Evolutionary conservation across 2,797 vertebrate species (phyloP), one percentile per base, ranked within the genome.

Genomic region (Alexandromys oeconomus): DNA sequence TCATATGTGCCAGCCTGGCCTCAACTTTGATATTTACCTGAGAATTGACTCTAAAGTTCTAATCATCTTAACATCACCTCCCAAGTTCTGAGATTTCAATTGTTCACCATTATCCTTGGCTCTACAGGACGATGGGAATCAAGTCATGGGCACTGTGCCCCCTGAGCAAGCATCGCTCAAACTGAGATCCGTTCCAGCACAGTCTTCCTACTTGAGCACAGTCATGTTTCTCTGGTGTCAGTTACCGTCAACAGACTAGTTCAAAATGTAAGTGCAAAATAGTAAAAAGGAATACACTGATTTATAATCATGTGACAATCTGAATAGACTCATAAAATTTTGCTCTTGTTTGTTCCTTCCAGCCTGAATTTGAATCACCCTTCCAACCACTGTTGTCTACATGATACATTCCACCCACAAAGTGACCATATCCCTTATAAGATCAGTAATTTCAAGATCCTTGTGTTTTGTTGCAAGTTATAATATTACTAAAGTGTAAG

Each of bases 381-480:
- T 14, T 48, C 13, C 12, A 21, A 34, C 13, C 10, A 14, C 1
- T 59, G 13, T 31, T 31, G 57, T 57, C 31, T 27, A 71, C 1
- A 67, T n/a, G 43, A 31, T 14, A 1, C 5, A 86, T 3, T 76
- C 3, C 23, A 76, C 6, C 11, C 2, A 21, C 13, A 6, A n/a
- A 40, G 15, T 31, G 4, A 2, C 12, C 37, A 76, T 5, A 2
- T 9, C 40, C 4, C 0, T 61, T n/a, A 31, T 14, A 12, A 31
- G 5, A 69, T 46, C 3, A 61, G 48, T 57, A 19, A 2, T 29
- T 43, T 79, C 37, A 48, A 9, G 71, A 25, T 51, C 5, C 19
- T 5, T 48, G 10, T 29, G 10, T 43, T 76, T 27, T 31, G 5
- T 31, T 17, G 29, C 43, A 46, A 43, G 27, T 46, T 46, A 65